Evolutionary conservation across 2,113 vertebrate species (phyloP), one percentile per base, ranked within the genome.

Genomic region (Equus quagga): DNA sequence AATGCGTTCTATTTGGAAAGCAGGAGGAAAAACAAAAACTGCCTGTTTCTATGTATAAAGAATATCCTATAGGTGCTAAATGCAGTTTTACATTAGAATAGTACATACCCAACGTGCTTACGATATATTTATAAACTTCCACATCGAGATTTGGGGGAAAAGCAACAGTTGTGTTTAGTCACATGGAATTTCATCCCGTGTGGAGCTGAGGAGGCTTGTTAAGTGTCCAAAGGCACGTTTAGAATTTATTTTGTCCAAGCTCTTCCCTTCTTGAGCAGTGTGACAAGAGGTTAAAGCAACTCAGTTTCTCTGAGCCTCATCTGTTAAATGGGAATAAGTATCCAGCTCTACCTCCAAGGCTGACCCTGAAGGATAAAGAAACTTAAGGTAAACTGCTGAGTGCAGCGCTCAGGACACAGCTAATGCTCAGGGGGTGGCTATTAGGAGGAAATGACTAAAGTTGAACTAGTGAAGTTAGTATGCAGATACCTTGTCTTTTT

Each of bases 391-490:
- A 95, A 65, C 13, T 13, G 31, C 12, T 65, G 0, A 44, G 41
- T 2, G 13, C 21, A 23, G 36, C 13, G 31, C 67, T n/a, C 72
- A 58, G 62, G 60, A 80, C 65, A 36, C 10, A 56, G 46, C 24
- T 44, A 94, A 31, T 5, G 23, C 46, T 69, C 51, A 60, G 60
- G 69, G 82, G 54, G 28, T 26, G 28, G 82, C 65, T 72, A 31
- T 46, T 86, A 18, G 41, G 36, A 28, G 41, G 17, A 89, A 78
- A 89, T 36, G 67, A 69, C 54, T 58, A 24, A 62, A 89, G 60
- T 28, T 75, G 69, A 96, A 72, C 44, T 70, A 90, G 95, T 94
- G 88, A 97, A 97, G 97, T 97, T 83, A 96, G 91, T 88, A 3
- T 60, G 90, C 97, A 7, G 82, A 65, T 79, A 97, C 96, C 79